Base-by-base conservation (phyloP, 1,140 invertebrate genomes). In the Plodia interpunctella region DNA sequence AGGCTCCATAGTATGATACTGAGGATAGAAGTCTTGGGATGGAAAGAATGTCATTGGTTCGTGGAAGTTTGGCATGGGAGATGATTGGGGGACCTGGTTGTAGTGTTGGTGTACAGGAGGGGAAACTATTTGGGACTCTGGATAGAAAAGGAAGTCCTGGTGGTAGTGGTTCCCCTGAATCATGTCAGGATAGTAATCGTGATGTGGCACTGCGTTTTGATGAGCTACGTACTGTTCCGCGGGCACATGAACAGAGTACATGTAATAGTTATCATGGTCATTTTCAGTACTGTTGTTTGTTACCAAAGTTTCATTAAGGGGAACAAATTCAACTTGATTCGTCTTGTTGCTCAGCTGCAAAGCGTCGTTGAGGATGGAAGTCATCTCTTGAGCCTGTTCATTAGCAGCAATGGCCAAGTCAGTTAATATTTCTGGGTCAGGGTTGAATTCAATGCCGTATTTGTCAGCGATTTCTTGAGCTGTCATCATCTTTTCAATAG, bases 391-490 rank as follows among this genome's bases (percentile, higher is more conserved):
- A 6, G 82, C 77, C 55, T 89, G 78, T 56, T 87, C 75, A 53
- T 78, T 84, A 10, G 84, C 78, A 35, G 78, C 76, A 35, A 77
- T 38, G 9, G 84, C 87, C 0, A 87, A 54, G 20, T 87, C 82
- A 35, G 79, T 63, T 6, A 89, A 58, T 13, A 87, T 76, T 71
- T 87, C 83, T 5, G 82, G 70, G 53, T 89, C 87, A 11, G 87
- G 83, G 53, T 68, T 78, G 62, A 83, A 89, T 38, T 79, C 76
- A 18, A 88, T 74, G 9, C 80, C 80, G 58, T 72, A 88, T 70
- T 88, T 87, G 21, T 89, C 82, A 55, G 86, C 84, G 13, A 89
- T 89, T 69, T 89, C 81, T 73, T 89, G 84, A 38, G 87, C 87
- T 11, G 75, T 74, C 84, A 89, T 87, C 84, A 89, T 85, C 65